Conservation (phyloP, 2,113 vertebrate genomes). For the Meles meles region DNA sequence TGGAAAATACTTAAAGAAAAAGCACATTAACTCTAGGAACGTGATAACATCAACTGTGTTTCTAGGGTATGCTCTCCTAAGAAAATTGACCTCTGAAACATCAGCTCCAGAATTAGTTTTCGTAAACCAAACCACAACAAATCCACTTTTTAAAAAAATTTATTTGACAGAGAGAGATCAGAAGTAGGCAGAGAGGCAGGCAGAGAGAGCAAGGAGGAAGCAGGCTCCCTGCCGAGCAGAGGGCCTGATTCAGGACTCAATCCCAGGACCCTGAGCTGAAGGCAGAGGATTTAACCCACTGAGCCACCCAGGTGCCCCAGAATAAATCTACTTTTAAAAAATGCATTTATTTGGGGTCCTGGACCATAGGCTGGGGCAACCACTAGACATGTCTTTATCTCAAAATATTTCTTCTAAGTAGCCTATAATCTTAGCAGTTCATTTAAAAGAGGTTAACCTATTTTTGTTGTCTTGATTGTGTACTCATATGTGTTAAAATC, state of each 20-base stretch:
- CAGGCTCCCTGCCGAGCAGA: too few relatives aligned
- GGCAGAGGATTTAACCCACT: too few relatives aligned
- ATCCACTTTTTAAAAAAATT: background rate
- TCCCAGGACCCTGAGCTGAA: too few relatives aligned
- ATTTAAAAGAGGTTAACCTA: background rate
- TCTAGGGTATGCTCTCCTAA: background rate
- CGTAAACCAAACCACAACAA: background rate
- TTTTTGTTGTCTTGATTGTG: background rate
- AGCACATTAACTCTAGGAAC: background rate
- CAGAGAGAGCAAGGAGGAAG: too few relatives aligned
- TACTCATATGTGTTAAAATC: background rate
- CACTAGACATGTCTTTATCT: background rate
- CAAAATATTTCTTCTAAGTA: slow-evolving; percentile 5
- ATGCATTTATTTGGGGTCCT: background rate
- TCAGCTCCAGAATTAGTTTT: background rate
- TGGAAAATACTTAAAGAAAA: background rate
- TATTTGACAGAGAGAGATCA: too few relatives aligned
- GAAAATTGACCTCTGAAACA: background rate
- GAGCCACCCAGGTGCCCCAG: too few relatives aligned
- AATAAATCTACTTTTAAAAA: background rate
- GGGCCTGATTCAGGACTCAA: too few relatives aligned
- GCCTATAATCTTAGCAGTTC: background rate
- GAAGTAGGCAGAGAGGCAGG: too few relatives aligned
- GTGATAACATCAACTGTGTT: background rate
- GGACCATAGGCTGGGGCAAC: background rate